These are phyloP conservation scores for Microplitis demolitor DNA, from an alignment of 1,140 invertebrate genomes.

Conservation along the genomic window DNA sequence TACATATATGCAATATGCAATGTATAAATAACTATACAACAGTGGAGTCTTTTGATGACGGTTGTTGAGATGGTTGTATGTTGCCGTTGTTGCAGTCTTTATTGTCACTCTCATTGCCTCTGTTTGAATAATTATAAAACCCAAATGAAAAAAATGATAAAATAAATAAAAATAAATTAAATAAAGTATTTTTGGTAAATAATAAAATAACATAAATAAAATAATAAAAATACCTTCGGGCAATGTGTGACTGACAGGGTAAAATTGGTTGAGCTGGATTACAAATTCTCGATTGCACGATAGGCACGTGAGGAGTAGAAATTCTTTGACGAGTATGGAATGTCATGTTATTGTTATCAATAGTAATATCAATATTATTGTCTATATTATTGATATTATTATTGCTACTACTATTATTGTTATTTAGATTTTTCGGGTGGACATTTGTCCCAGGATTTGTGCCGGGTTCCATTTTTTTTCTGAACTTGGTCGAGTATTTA, in stretches of 20 bases:
- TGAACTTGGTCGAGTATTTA: slow-evolving; percentile 93
- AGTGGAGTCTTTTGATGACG: slow-evolving; percentile 26
- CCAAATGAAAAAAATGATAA: neutral
- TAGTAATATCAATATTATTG: neutral
- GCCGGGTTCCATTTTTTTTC: slow-evolving; percentile 64
- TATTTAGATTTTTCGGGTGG: slow-evolving; percentile 22
- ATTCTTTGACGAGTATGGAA: neutral
- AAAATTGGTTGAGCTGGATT: slow-evolving; percentile 58
- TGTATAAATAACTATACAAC: slow-evolving; percentile 22
- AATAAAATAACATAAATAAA: neutral
- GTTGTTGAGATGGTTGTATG: slow-evolving; percentile 8
- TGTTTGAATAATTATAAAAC: neutral
- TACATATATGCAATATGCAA: neutral
- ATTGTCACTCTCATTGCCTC: slow-evolving; percentile 9
- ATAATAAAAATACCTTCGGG: neutral
- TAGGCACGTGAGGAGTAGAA: neutral
- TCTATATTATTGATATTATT: slow-evolving; percentile 9
- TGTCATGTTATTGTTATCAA: neutral
- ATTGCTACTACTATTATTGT: slow-evolving; percentile 8
- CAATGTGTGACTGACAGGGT: slow-evolving; percentile 55
- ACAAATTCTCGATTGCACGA: slow-evolving; percentile 61
- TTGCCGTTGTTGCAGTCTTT: slow-evolving; percentile 19
- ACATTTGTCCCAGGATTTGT: slow-evolving; percentile 25
- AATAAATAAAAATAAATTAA: neutral
- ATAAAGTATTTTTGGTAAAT: neutral